Conservation (phyloP, 2,797 vertebrate species). For the Pipistrellus kuhlii region DNA sequence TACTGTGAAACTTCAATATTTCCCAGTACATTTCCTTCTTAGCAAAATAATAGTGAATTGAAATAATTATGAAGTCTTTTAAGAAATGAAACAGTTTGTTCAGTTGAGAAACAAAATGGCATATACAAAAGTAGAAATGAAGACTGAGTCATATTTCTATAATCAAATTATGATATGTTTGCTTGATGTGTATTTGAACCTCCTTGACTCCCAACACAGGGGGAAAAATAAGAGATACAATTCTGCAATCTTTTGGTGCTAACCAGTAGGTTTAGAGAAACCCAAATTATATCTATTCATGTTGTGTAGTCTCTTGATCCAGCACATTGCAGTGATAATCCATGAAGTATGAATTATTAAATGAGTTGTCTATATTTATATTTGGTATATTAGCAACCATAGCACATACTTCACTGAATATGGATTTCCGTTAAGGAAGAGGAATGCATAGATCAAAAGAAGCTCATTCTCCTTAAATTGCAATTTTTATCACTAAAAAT, state of each 20-base stretch:
- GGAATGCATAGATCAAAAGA: neutral
- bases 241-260: neutral
- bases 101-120: neutral
- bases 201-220: neutral
- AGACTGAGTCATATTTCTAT: neutral
- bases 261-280: slow-evolving; percentile 30
- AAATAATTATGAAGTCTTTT: neutral
- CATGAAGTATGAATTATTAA: slow-evolving; percentile 54
- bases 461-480: neutral
- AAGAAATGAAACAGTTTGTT: slow-evolving; percentile 16
- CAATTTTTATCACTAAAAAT: slow-evolving; percentile 24
- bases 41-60: neutral
- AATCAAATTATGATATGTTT: neutral
- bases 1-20: neutral
- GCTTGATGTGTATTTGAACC: neutral
- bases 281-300: neutral
- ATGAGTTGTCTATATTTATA: neutral
- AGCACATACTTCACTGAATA: neutral
- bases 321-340: slow-evolving; percentile 4
- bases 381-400: neutral
- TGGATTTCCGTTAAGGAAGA: slow-evolving; percentile 31
- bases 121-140: neutral
- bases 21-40: neutral
- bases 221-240: neutral
- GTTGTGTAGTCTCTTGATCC: neutral